A percentile compares a stretch with the other conserved stretches of the same genome.
Conservation (phyloP, 2,113 vertebrate species). For the Dicaeum eximium region DNA sequence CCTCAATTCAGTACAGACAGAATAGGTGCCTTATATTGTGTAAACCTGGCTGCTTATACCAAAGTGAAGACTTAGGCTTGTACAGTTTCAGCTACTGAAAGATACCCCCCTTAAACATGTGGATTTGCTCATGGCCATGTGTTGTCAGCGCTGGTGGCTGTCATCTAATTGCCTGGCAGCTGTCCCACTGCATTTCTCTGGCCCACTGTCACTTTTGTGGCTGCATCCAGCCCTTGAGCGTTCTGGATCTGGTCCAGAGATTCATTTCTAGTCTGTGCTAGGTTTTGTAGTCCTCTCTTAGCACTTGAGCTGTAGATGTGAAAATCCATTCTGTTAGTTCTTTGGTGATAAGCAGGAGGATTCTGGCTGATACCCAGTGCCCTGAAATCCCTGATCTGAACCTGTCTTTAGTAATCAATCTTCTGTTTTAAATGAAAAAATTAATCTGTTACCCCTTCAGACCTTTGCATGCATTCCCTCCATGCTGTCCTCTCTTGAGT, state of each 20-base stretch:
- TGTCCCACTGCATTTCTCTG: neutral
- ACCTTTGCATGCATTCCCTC: neutral
- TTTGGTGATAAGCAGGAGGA: neutral
- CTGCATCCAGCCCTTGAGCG: neutral
- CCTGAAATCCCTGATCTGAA: neutral
- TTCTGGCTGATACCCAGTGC: neutral
- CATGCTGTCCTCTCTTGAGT: fast-evolving
- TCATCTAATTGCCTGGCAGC: neutral
- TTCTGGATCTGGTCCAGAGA: neutral
- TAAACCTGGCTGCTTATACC: neutral
- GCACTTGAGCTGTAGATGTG: neutral
- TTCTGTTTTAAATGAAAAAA: neutral
- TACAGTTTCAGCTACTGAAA: neutral
- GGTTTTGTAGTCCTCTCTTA: neutral
- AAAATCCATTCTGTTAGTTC: neutral
- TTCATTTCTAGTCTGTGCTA: neutral
- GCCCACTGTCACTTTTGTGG: neutral
- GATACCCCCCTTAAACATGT: neutral
- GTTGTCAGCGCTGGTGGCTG: neutral
- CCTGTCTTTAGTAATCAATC: neutral
- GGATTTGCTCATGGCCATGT: neutral
- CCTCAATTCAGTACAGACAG: neutral
- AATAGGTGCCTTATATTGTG: neutral
- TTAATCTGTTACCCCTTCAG: neutral
- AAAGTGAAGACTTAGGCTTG: neutral